These are phyloP conservation scores for Acanthopagrus latus DNA, from an alignment of 2,797 vertebrate genomes.

Conservation along the genomic window DNA sequence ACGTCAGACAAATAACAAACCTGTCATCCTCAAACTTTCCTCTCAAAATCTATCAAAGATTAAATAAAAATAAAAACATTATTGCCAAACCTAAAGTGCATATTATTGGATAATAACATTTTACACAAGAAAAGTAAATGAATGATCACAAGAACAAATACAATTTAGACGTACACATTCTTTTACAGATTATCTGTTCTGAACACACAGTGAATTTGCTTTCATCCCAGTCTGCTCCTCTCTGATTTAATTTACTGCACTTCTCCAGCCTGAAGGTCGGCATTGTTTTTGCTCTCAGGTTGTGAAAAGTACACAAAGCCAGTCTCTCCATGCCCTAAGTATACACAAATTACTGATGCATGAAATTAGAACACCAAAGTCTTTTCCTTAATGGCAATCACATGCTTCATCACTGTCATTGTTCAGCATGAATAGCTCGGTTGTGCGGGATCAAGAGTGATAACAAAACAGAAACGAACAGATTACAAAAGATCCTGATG, in stretches of 20 bases:
- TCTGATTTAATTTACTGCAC: not conserved
- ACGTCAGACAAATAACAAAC: not conserved
- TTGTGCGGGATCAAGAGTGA: not conserved
- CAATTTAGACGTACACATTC: too few relatives aligned
- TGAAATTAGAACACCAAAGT: not conserved
- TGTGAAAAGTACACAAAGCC: not conserved
- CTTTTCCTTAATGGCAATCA: slow-evolving; percentile 2
- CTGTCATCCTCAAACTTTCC: not conserved
- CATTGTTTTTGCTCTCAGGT: not conserved
- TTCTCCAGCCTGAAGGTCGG: not conserved
- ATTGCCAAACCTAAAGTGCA: too few relatives aligned
- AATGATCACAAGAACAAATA: too few relatives aligned
- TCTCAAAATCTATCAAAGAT: too few relatives aligned
- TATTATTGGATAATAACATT: too few relatives aligned
- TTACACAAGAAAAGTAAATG: too few relatives aligned
- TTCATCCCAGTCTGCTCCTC: not conserved
- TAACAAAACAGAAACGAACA: not conserved
- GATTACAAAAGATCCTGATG: not conserved
- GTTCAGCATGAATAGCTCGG: not conserved
- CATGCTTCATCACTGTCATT: not conserved
- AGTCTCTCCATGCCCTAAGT: not conserved
- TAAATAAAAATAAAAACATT: too few relatives aligned
- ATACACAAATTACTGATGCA: not conserved
- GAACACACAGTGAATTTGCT: not conserved
- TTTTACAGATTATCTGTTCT: not conserved